These are phyloP conservation scores for Dasysyrphus albostriatus DNA, from an alignment of 2,888 invertebrate genomes.

Conservation along the genomic window DNA sequence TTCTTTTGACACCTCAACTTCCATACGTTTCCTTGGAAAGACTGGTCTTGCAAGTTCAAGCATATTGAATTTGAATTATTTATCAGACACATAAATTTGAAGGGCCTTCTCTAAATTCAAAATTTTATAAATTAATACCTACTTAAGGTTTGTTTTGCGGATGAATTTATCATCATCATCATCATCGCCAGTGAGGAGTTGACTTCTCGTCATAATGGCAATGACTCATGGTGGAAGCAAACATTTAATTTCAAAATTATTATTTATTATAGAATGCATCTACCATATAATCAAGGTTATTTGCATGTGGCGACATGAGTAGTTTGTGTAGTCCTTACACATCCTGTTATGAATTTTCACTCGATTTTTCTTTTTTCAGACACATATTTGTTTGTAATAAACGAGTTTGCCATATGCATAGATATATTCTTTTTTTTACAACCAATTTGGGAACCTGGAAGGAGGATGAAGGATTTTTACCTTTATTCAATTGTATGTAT, in stretches of 20 bases:
- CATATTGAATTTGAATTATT: not conserved
- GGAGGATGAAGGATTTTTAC: not conserved
- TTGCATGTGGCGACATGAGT: slow-evolving; percentile 27
- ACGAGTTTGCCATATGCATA: not conserved
- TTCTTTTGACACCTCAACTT: not conserved
- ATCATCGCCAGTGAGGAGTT: no score
- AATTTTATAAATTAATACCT: not conserved
- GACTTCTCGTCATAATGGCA: not conserved
- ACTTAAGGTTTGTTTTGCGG: slow-evolving; percentile 4
- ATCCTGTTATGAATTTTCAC: slow-evolving; percentile 20
- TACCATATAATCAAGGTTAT: slow-evolving; percentile 29
- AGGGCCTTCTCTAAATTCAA: not conserved
- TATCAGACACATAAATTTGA: not conserved
- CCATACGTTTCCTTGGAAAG: not conserved
- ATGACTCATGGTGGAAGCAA: not conserved
- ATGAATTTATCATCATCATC: slow-evolving; percentile 13
- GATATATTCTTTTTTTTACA: not conserved
- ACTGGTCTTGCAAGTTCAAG: not conserved
- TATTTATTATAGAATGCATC: slow-evolving; percentile 2
- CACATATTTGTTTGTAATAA: not conserved
- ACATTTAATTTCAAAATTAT: slow-evolving; percentile 17
- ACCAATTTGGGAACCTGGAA: not conserved
- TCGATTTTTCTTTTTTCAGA: not conserved
- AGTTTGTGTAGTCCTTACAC: slow-evolving; percentile 11
- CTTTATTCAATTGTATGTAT: not conserved